Base-by-base conservation (phyloP, 2,797 vertebrate species). In the Taeniopygia guttata region DNA sequence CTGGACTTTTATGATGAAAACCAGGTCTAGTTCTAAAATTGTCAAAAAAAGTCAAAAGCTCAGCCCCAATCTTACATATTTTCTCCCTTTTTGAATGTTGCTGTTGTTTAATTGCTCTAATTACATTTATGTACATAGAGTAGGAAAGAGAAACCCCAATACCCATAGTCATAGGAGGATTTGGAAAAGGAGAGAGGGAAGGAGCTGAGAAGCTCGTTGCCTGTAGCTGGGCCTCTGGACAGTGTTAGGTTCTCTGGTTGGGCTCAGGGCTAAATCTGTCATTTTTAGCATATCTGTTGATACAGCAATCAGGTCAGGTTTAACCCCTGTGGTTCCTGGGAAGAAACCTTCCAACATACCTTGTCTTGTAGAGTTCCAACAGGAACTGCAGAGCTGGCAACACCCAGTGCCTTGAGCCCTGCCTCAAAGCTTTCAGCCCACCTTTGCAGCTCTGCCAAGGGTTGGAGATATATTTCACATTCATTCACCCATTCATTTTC, bases 61-160 rank as follows among this genome's bases (percentile, higher is more conserved):
- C 0, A 0, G 18, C 20, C 16, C 49, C 14, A 52, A 3, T 20
- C 29, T 54, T 9, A 67, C 9, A 2, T 72, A 32, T 83, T 87
- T 76, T 48, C 11, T 7, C 5, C 4, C 1, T 10, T 93, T 89
- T n/a, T 74, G 22, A 88, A 68, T 36, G 23, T 51, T 30, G 16
- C 43, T 75, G 5, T 70, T 78, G 6, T 66, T 87, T 60, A 64
- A 68, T 79, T 92, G 29, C 10, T 67, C 67, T 84, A 32, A 70
- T 58, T 66, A 72, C 5, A 3, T 51, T 81, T 81, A 19, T 52
- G 32, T 60, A 56, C 23, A 13, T 16, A 70, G 12, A 67, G 13
- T 30, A 89, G 52, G 43, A 82, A 52, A 85, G 16, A 54, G 45
- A 85, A 87, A 59, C 6, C 18, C 15, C 19, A 77, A 34, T 15